phyloP scores from a whole-genome alignment of 2,888 invertebrate genomes.

The Chironomus tentans region DNA sequence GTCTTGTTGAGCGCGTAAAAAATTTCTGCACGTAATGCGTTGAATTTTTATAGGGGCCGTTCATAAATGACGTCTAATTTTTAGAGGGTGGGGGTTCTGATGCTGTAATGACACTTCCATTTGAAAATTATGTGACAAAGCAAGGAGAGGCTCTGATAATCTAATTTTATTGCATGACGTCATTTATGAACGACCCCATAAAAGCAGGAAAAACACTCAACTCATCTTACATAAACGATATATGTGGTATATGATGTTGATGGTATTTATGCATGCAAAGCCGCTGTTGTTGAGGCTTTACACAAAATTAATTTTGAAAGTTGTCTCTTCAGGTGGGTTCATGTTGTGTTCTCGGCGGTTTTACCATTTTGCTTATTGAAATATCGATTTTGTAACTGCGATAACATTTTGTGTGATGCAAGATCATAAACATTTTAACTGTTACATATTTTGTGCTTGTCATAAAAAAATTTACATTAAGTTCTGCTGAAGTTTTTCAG shows the following conservation, averaged over 20 bases:
- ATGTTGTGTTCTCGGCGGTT: background rate
- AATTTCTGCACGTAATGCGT: background rate
- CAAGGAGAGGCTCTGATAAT: too few species aligned
- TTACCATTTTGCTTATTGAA: background rate
- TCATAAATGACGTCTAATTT: too few species aligned
- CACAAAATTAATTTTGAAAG: slow-evolving; percentile 6
- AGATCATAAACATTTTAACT: too few species aligned
- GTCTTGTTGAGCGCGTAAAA: slow-evolving; percentile 24
- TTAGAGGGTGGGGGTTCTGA: too few species aligned
- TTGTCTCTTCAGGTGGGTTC: background rate
- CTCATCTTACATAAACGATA: background rate
- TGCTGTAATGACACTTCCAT: too few species aligned
- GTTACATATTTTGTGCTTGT: too few species aligned
- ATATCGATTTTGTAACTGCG: background rate
- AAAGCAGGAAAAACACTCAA: background rate
- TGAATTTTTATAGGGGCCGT: background rate
- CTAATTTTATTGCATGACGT: too few species aligned
- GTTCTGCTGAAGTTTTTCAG: too few species aligned
- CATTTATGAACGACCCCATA: too few species aligned
- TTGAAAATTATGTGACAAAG: too few species aligned
- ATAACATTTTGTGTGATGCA: background rate
- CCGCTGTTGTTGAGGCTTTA: background rate
- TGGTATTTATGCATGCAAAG: background rate
- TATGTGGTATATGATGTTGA: background rate
- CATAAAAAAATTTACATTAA: too few species aligned